Conservation (phyloP, 53 echinoderm and acorn worm species). For the Temnopleurus reevesii region DNA sequence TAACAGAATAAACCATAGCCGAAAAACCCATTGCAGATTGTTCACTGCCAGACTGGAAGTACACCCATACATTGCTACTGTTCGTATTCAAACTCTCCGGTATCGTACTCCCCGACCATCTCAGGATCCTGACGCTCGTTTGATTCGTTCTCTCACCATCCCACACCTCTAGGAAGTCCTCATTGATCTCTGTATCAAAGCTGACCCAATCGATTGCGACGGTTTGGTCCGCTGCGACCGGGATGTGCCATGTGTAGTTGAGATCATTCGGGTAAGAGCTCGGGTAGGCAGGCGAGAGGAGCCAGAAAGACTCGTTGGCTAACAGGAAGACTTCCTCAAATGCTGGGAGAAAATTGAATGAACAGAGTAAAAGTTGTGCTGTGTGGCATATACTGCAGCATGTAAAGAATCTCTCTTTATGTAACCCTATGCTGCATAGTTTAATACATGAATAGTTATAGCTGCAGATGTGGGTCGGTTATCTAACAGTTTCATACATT, state of each 20-base stretch:
- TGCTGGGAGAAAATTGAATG: too few relatives aligned
- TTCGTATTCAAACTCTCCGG: neutral
- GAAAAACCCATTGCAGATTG: neutral
- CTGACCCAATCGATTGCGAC: neutral
- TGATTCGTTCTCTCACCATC: neutral
- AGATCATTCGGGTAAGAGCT: slow-evolving; percentile 3
- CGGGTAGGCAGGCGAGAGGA: slow-evolving; percentile 13
- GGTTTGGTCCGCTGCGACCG: neutral
- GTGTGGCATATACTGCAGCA: too few relatives aligned
- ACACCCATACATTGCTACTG: neutral
- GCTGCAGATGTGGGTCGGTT: too few relatives aligned
- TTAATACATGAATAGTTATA: too few relatives aligned
- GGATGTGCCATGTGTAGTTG: slow-evolving; percentile 40
- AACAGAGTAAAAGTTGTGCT: too few relatives aligned
- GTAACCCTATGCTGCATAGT: too few relatives aligned
- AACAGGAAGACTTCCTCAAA: slow-evolving; percentile 13
- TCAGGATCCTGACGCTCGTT: neutral
- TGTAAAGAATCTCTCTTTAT: too few relatives aligned
- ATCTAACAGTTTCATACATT: too few relatives aligned
- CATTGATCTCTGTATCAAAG: neutral
- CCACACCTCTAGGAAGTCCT: slow-evolving; percentile 32
- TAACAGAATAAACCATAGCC: neutral
- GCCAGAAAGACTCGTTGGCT: neutral
- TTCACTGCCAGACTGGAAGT: neutral
- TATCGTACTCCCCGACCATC: slow-evolving; percentile 12